These are phyloP conservation scores for Urophycis tenuis DNA, from an alignment of 2,797 vertebrate genomes.

Conservation along the genomic window DNA sequence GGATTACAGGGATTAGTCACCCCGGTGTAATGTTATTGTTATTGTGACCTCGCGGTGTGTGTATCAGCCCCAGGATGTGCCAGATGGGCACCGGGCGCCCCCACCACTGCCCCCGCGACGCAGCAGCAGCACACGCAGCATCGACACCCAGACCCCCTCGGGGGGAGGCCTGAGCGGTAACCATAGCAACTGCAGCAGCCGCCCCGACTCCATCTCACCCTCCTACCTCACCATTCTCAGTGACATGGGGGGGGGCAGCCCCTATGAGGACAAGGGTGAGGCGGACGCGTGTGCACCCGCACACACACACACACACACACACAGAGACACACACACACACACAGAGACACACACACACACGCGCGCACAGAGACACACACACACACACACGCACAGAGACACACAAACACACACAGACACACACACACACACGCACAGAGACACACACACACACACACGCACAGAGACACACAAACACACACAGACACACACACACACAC, in stretches of 20 bases:
- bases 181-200: conserved; percentile 93
- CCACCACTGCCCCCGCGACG: conserved; percentile 76
- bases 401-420: no score
- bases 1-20: conserved; percentile 21
- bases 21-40: conserved; percentile 20
- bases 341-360: no score
- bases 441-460: no score
- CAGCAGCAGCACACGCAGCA: conserved; percentile 94
- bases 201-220: conserved; percentile 92
- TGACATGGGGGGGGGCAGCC: conserved; percentile 81
- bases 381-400: no score
- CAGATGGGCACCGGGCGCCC: conserved; percentile 88
- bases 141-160: conserved; percentile 93
- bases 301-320: conserved; percentile 1
- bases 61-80: conserved; percentile 87
- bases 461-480: no score
- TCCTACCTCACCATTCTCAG: conserved; percentile 90
- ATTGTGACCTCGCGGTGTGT: conserved; percentile 37
- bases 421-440: neutral
- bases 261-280: conserved; percentile 92
- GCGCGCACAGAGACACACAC: no score
- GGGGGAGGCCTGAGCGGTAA: conserved; percentile 80
- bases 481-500: neutral
- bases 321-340: neutral
- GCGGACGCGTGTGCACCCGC: conserved; percentile 16